phyloP scores from a whole-genome alignment of 2,888 invertebrate species.

The Dyspetes luteomarginatus region DNA sequence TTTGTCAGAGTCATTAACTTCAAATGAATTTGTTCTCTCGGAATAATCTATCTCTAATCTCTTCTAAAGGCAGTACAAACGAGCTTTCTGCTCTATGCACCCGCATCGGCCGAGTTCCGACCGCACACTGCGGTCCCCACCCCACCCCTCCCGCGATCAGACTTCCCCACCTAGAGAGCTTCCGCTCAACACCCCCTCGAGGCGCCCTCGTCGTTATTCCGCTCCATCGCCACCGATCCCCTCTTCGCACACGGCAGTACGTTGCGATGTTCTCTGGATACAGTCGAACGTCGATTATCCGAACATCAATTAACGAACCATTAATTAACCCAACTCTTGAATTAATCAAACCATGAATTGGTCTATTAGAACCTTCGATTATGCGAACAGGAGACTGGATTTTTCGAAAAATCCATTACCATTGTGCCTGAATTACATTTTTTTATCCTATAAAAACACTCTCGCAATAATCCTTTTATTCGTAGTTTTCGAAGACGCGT shows the following conservation, averaged over 20 bases:
- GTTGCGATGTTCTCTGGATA: not conserved
- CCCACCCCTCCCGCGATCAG: constrained; percentile 65
- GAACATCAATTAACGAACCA: no score
- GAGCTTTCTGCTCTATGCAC: constrained; percentile 70
- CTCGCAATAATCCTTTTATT: no score
- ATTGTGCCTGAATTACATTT: no score
- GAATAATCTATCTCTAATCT: constrained; percentile 36
- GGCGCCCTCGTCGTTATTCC: not conserved
- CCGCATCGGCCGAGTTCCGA: constrained; percentile 77
- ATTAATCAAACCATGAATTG: no score
- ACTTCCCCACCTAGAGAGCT: constrained; percentile 63
- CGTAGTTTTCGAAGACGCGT: no score
- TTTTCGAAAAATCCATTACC: no score
- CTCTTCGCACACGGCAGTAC: not conserved
- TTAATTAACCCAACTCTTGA: no score
- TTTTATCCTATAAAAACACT: no score
- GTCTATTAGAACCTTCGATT: no score
- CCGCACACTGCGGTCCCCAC: constrained; percentile 79
- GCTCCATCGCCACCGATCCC: constrained; percentile 35
- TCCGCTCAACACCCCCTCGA: constrained; percentile 59
- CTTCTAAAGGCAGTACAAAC: constrained; percentile 56
- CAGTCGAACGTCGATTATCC: no score
- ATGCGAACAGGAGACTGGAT: no score
- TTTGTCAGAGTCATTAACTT: not conserved
- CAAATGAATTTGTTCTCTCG: not conserved